These are phyloP conservation scores for Lasioglossum villosulum DNA, from an alignment of 2,888 invertebrate genomes.

Conservation along the genomic window DNA sequence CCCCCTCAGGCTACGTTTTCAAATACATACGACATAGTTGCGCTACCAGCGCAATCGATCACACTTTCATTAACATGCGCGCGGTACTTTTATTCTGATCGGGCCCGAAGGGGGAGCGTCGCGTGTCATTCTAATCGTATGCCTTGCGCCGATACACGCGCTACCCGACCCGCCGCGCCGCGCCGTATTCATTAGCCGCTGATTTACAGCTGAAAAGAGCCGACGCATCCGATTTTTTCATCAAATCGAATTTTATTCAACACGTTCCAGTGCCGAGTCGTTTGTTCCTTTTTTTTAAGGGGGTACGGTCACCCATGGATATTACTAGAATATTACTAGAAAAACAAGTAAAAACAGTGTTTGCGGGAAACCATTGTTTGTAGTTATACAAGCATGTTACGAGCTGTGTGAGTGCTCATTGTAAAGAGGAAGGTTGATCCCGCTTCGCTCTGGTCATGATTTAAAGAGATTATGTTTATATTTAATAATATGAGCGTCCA, in stretches of 20 bases:
- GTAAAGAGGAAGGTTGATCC: no score
- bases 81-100: slow-evolving; percentile 18
- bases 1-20: neutral
- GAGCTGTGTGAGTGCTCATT: no score
- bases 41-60: neutral
- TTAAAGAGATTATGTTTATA: no score
- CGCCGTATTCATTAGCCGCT: neutral
- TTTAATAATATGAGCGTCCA: no score
- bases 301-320: no score
- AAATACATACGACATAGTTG: slow-evolving; percentile 16
- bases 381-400: no score
- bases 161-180: neutral
- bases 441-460: no score
- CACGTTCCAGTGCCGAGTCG: neutral
- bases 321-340: no score
- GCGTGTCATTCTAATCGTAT: slow-evolving; percentile 4
- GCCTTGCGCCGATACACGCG: neutral
- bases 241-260: neutral
- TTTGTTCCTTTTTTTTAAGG: no score
- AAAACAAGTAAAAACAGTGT: no score
- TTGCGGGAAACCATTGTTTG: no score
- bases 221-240: neutral
- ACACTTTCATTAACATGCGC: slow-evolving; percentile 40
- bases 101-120: neutral
- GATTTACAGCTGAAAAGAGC: neutral